Evolutionary conservation across 2,888 invertebrate species (phyloP).

Genomic region (Xanthostigma xanthostigma): DNA sequence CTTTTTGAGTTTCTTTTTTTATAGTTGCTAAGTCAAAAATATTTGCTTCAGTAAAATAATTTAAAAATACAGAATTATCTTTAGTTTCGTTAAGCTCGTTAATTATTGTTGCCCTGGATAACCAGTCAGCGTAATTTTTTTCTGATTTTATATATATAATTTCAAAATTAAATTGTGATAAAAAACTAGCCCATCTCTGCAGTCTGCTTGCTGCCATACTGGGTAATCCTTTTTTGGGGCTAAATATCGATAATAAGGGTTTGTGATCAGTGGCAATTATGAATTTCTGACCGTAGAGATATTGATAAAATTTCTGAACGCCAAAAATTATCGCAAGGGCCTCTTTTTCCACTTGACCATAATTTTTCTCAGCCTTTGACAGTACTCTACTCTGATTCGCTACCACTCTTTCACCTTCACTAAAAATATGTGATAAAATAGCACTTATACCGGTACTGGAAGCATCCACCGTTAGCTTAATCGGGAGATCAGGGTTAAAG

Average conservation of each 20-base stretch:
- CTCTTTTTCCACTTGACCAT: conserved; percentile 7
- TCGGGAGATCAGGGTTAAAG: background rate
- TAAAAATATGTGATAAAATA: background rate
- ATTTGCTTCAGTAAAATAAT: background rate
- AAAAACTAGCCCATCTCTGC: conserved; percentile 9
- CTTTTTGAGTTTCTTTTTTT: background rate
- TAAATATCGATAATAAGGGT: conserved; percentile 1
- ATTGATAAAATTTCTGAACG: background rate
- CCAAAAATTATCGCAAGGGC: conserved; percentile 4
- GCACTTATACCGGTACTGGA: background rate
- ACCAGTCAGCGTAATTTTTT: conserved; percentile 11
- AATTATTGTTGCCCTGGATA: conserved; percentile 9
- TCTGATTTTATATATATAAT: conserved; percentile 9
- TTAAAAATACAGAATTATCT: background rate
- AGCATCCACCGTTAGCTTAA: conserved; percentile 4
- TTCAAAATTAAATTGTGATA: conserved; percentile 11
- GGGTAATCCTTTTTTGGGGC: background rate
- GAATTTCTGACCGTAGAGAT: background rate
- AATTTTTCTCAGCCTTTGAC: conserved; percentile 6
- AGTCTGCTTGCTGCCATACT: conserved; percentile 4
- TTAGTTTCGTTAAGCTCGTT: conserved; percentile 1
- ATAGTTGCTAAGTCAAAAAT: background rate
- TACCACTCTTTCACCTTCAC: conserved; percentile 5
- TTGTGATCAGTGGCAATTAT: conserved; percentile 1
- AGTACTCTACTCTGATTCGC: conserved; percentile 10